These are phyloP conservation scores for Tuberolachnus salignus DNA, from an alignment of 2,888 invertebrate species.

Conservation along the genomic window DNA sequence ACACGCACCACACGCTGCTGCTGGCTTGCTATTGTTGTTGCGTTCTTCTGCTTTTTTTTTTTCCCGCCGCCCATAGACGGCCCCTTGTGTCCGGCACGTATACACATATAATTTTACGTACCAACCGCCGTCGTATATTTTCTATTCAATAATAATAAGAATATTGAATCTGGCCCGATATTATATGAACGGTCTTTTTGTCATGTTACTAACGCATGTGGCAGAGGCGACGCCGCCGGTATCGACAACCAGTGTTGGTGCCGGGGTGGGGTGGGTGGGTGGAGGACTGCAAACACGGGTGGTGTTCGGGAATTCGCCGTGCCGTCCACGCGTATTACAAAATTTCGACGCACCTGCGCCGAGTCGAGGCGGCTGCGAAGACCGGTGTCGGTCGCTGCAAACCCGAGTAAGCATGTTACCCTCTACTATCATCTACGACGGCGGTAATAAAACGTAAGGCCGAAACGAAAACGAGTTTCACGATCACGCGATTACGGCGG, in stretches of 20 bases:
- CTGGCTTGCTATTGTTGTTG: conserved; percentile 25
- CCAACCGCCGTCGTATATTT: neutral
- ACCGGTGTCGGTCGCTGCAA: no score
- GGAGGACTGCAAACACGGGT: neutral
- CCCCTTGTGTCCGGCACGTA: conserved; percentile 17
- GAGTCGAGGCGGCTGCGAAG: no score
- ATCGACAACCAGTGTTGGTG: no score
- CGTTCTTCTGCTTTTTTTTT: neutral
- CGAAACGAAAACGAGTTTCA: neutral
- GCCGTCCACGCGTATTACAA: no score
- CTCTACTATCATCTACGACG: neutral
- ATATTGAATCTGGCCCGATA: neutral
- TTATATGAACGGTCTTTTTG: no score
- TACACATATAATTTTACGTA: conserved; percentile 23
- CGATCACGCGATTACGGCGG: neutral
- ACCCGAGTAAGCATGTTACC: neutral
- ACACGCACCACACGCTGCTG: neutral
- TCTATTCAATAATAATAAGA: neutral
- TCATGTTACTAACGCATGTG: no score
- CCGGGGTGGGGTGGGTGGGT: no score
- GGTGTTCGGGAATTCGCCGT: neutral
- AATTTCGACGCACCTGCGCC: no score
- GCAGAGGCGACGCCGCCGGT: neutral
- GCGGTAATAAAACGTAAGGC: neutral
- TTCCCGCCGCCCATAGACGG: conserved; percentile 14